These are phyloP conservation scores for Bothrops jararaca DNA, from an alignment of 2,113 vertebrate species.

Conservation along the genomic window DNA sequence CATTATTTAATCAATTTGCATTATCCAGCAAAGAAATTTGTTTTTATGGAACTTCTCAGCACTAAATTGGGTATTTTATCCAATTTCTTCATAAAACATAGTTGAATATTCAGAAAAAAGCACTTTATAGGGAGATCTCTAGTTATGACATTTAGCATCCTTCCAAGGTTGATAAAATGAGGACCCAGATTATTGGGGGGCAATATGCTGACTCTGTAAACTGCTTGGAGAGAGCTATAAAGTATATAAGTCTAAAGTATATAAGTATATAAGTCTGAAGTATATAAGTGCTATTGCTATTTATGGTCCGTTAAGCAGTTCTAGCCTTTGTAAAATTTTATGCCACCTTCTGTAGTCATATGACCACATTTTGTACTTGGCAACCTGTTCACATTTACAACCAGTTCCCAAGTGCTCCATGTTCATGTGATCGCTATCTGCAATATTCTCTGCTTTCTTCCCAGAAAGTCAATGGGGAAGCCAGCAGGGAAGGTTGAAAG, in stretches of 20 bases:
- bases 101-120: neutral
- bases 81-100: neutral
- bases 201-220: neutral
- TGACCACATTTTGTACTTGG: neutral
- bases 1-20: neutral
- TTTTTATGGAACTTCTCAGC: neutral
- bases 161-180: neutral
- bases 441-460: neutral
- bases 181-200: neutral
- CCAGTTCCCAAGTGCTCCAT: neutral
- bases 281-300: neutral
- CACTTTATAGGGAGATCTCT: neutral
- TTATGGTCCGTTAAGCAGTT: neutral
- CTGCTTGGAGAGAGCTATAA: neutral
- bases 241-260: neutral
- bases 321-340: neutral
- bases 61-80: neutral
- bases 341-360: neutral
- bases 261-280: neutral
- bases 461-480: neutral
- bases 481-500: neutral
- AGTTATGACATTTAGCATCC: neutral
- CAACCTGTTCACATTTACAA: neutral
- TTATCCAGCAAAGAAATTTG: neutral
- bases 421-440: neutral